Evolutionary conservation across 2,113 vertebrate species (phyloP).

Genomic region (Oreochromis niloticus): DNA sequence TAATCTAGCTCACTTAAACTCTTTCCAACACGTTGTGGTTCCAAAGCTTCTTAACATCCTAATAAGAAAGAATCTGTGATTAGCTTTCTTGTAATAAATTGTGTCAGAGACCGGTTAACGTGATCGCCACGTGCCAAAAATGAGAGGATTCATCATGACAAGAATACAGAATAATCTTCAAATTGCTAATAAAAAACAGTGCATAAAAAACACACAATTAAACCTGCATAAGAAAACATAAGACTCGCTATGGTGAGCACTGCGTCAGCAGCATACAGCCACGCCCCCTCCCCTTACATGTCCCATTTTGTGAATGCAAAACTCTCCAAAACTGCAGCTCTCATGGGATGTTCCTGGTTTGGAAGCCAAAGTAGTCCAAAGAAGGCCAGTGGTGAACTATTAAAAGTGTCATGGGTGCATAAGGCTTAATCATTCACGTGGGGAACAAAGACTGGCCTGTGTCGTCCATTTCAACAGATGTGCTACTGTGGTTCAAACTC

Average conservation of each 20-base stretch:
- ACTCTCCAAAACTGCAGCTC: neutral
- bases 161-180: neutral
- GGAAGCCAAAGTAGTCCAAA: neutral
- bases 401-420: neutral
- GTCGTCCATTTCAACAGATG: neutral
- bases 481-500: neutral
- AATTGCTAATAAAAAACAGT: no score
- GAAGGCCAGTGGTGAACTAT: neutral
- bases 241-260: fast-evolving
- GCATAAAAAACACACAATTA: neutral
- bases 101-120: neutral
- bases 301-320: neutral
- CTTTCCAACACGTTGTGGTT: neutral
- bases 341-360: neutral
- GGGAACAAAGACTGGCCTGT: neutral
- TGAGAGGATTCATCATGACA: neutral
- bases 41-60: neutral
- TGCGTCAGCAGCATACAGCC: neutral
- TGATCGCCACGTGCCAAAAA: neutral
- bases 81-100: neutral
- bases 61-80: neutral
- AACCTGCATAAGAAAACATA: neutral
- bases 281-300: neutral
- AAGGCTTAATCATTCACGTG: neutral
- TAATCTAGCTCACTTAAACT: neutral